Percentiles rank a stretch among this genome's conserved stretches.
These are phyloP conservation scores for Papilio demoleus DNA, from an alignment of 2,888 invertebrate species.

Conservation along the genomic window DNA sequence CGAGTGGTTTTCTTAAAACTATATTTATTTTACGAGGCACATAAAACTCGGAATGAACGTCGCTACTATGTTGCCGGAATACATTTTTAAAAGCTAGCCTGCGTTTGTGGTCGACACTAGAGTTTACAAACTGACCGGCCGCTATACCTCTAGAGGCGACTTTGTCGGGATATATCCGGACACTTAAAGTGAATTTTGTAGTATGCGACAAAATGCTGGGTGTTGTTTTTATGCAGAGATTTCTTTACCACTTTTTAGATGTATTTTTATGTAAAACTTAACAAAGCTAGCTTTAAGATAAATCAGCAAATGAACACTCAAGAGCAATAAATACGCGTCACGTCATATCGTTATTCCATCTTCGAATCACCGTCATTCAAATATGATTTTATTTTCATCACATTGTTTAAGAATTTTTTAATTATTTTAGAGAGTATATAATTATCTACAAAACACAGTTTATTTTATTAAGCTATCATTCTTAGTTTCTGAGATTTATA, in stretches of 20 bases:
- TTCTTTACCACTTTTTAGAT: not conserved
- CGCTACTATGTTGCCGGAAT: slow-evolving; percentile 44
- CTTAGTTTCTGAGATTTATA: too few species aligned
- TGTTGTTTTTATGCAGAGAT: not conserved
- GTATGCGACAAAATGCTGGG: slow-evolving; percentile 31
- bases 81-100: slow-evolving; percentile 48
- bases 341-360: too few species aligned
- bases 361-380: too few species aligned
- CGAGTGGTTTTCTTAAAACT: slow-evolving; percentile 31
- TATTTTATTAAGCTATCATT: too few species aligned
- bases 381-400: too few species aligned
- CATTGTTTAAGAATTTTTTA: too few species aligned
- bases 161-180: slow-evolving; percentile 64
- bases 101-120: slow-evolving; percentile 55
- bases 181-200: slow-evolving; percentile 64
- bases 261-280: not conserved
- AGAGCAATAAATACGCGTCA: too few species aligned
- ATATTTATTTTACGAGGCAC: slow-evolving; percentile 40
- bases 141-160: slow-evolving; percentile 50
- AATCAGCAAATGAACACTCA: too few species aligned
- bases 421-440: too few species aligned
- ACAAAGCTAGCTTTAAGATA: too few species aligned
- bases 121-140: slow-evolving; percentile 46
- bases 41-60: slow-evolving; percentile 18
- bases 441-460: too few species aligned